Conservation (phyloP, 2,888 invertebrate genomes). For the Pristionchus mayeri region DNA sequence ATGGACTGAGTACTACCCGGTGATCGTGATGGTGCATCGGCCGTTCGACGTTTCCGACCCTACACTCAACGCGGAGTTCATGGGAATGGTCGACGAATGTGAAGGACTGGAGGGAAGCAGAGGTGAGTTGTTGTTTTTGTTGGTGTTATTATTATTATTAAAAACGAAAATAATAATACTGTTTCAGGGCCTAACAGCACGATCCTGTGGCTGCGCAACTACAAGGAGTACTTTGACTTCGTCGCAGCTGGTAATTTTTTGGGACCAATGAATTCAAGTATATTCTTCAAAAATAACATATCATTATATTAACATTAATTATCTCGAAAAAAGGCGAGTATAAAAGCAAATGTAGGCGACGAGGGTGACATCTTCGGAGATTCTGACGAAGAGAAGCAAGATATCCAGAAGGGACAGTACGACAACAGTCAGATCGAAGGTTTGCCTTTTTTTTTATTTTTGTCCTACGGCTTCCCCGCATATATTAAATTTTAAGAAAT, state of each 20-base stretch:
- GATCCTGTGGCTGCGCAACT: constrained; percentile 71
- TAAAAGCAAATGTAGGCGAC: too few species aligned
- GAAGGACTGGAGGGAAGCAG: constrained; percentile 68
- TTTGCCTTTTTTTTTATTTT: too few species aligned
- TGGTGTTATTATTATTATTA: too few species aligned
- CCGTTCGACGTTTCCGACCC: constrained; percentile 65
- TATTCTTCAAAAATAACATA: too few species aligned
- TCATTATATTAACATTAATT: too few species aligned
- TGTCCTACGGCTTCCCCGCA: too few species aligned
- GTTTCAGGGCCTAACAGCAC: constrained; percentile 66
- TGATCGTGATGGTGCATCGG: constrained; percentile 71
- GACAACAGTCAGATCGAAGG: constrained; percentile 5
- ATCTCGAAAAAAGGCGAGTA: too few species aligned
- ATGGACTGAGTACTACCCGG: constrained; percentile 75
- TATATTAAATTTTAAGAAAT: too few species aligned
- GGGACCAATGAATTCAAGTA: too few species aligned
- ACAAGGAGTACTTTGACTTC: constrained; percentile 64
- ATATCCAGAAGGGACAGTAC: constrained; percentile 31
- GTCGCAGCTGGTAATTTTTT: constrained; percentile 46
- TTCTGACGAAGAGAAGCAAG: background rate
- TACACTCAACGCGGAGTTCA: constrained; percentile 55
- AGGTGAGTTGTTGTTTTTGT: constrained; percentile 58
- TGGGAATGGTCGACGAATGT: constrained; percentile 68
- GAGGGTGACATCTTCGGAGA: constrained; percentile 58
- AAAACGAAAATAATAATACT: too few species aligned